Evolutionary conservation across 2,113 vertebrate genomes (phyloP).

Genomic region (Phyllopteryx taeniolatus): DNA sequence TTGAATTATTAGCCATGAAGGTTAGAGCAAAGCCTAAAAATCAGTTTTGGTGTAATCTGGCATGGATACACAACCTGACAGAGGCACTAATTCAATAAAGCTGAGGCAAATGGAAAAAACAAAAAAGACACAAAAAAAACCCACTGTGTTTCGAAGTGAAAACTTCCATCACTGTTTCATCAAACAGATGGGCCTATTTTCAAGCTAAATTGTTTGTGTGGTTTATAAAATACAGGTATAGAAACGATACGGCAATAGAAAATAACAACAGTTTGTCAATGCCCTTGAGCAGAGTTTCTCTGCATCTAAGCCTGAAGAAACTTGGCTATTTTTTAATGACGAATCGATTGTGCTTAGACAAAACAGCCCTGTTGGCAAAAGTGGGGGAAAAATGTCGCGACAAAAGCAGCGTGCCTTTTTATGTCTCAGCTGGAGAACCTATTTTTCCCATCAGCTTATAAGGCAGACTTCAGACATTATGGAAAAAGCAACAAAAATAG

Average conservation of each 20-base stretch:
- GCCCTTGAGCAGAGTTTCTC: not conserved
- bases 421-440: slow-evolving; percentile 36
- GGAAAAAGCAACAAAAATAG: slow-evolving; percentile 71
- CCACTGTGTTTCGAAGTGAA: too few species aligned
- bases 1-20: not conserved
- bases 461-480: slow-evolving; percentile 66
- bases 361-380: slow-evolving; percentile 40
- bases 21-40: not conserved
- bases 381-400: slow-evolving; percentile 29
- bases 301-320: slow-evolving; percentile 9
- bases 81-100: not conserved
- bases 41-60: not conserved
- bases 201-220: not conserved
- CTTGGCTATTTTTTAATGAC: slow-evolving; percentile 23
- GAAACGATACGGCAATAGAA: slow-evolving; percentile 13
- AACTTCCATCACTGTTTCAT: too few species aligned
- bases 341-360: slow-evolving; percentile 25
- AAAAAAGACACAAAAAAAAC: too few species aligned
- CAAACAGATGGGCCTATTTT: not conserved
- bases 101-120: not conserved
- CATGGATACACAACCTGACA: not conserved
- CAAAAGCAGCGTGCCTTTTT: slow-evolving; percentile 40
- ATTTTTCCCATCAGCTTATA: slow-evolving; percentile 69
- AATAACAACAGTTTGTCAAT: slow-evolving; percentile 12
- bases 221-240: not conserved